Evolutionary conservation across 2,888 invertebrate species (phyloP), one percentile per base, ranked within the genome.

Genomic region (Phyto melanocephala): DNA sequence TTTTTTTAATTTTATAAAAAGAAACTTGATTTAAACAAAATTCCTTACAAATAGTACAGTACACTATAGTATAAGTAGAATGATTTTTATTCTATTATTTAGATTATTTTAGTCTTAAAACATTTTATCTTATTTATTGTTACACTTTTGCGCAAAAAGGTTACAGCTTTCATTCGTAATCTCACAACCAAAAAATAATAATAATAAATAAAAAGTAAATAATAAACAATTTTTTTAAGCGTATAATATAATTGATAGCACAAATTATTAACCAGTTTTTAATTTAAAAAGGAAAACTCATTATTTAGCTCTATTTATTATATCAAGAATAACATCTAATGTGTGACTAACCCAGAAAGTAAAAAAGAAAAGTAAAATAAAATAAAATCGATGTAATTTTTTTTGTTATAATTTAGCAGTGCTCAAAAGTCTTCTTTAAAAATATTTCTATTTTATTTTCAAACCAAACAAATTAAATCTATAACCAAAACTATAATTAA

Each of bases 101-200:
- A n/a, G n/a, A n/a, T n/a, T n/a, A n/a, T n/a, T 28, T 28, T 28
- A 28, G 28, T 28, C 4, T 28, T 28, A 17, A 20, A 17, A 67
- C 67, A 78, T 76, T 83, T 81, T 80, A 50, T 24, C 58, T 52
- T 45, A 62, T 81, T 79, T 63, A 22, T 63, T 79, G 81, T 87
- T 87, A 88, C 87, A 85, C 90, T 89, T 89, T 89, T 89, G 89
- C 89, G 90, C 89, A 89, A 89, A 88, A 86, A 89, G 89, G 74
- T 89, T 89, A 87, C 89, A 89, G 88, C 78, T 58, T 62, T 17
- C 33, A 8, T 52, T 45, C 2, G 37, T 22, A 68, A n/a, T n/a
- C n/a, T 28, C 28, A 28, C 11, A 8, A 65, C 3, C 11, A 11
- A 20, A 1, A 20, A 6, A 3, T 28, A 28, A 28, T 5, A 54